A percentile compares a stretch with the other conserved stretches of the same genome.
phyloP scores from a whole-genome alignment of 1,140 invertebrate species.

The Drosophila rufa region DNA sequence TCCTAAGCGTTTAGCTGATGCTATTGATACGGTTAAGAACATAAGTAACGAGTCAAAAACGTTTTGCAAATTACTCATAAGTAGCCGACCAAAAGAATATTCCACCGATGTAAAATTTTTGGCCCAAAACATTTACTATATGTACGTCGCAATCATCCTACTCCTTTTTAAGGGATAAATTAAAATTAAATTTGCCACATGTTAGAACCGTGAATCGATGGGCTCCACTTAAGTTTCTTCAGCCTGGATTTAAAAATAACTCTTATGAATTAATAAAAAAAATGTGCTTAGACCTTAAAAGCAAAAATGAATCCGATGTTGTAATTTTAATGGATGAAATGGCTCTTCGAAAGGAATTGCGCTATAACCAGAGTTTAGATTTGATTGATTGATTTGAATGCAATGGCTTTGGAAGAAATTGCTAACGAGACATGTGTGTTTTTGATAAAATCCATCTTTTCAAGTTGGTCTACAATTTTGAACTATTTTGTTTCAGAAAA shows the following conservation, averaged over 20 bases:
- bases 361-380: not conserved
- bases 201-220: not conserved
- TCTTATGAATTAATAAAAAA: not conserved
- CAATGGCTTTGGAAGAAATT: no score
- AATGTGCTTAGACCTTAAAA: not conserved
- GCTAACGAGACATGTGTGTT: no score
- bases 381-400: not conserved
- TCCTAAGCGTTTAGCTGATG: no score
- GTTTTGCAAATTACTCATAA: conserved; percentile 1
- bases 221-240: not conserved
- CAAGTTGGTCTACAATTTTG: no score
- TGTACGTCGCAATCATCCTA: not conserved
- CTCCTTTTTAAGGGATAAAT: not conserved
- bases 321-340: no score
- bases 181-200: not conserved
- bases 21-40: not conserved
- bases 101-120: not conserved
- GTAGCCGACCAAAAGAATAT: not conserved
- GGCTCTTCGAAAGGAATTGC: no score
- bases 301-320: not conserved
- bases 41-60: not conserved
- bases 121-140: not conserved
- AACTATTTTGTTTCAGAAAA: no score
- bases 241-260: not conserved
- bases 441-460: no score